These are phyloP conservation scores for Saturnia japonica DNA, from an alignment of 2,888 invertebrate genomes.

Conservation along the genomic window DNA sequence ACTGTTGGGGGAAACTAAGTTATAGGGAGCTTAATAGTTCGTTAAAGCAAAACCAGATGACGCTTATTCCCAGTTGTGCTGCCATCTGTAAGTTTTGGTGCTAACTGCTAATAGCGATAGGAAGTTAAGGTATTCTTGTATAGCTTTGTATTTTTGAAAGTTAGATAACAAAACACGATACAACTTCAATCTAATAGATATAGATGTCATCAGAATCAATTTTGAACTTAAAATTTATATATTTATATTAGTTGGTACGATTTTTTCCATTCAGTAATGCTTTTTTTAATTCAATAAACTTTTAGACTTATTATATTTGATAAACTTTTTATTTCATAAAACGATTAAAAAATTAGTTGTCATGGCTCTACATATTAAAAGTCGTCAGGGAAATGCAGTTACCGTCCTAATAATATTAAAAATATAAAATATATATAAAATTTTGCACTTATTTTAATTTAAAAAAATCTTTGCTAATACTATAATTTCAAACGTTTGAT, in stretches of 20 bases:
- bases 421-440: too few relatives aligned
- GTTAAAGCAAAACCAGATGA: slow-evolving; percentile 44
- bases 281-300: too few relatives aligned
- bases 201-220: neutral
- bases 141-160: neutral
- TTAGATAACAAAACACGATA: neutral
- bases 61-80: slow-evolving; percentile 31
- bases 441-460: neutral
- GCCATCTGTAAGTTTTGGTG: slow-evolving; percentile 43
- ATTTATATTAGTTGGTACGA: neutral
- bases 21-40: slow-evolving; percentile 31
- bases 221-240: neutral
- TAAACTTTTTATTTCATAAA: too few relatives aligned
- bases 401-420: too few relatives aligned
- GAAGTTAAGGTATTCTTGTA: neutral
- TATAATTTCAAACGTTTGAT: neutral
- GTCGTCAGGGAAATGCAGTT: too few relatives aligned
- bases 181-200: neutral
- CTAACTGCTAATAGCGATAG: neutral
- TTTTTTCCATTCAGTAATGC: too few relatives aligned
- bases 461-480: neutral
- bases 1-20: slow-evolving; percentile 20
- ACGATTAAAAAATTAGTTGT: too few relatives aligned
- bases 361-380: too few relatives aligned
- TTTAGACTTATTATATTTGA: too few relatives aligned